Base-by-base conservation (phyloP, 1,140 invertebrate species). In the Steinernema feltiae region DNA sequence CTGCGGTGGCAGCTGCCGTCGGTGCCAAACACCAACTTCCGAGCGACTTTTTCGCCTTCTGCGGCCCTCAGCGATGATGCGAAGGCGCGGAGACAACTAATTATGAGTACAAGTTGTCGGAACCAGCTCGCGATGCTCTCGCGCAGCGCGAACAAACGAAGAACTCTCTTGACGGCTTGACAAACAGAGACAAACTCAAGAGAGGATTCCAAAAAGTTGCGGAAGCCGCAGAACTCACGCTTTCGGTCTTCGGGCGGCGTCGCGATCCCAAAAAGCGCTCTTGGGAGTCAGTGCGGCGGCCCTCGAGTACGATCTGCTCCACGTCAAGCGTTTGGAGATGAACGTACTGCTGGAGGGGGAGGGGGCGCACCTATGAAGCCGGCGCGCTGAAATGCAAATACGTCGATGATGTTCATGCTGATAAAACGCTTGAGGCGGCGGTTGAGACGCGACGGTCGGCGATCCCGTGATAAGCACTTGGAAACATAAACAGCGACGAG, bases 391-490 rank as follows among this genome's bases (percentile, higher is more conserved):
- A 63, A 63, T 27, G 53, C 53, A 63, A 63, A 63, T 63, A 63
- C 53, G 53, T 17, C 53, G 53, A 7, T 7, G 18, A 7, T 41
- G 7, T 63, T 27, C 53, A 63, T 17, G 53, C 53, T 63, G 53
- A 63, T 63, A 63, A 63, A 63, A 63, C 53, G 53, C 53, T 63
- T 63, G 53, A 63, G 24, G 53, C 24, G 24, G 53, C 53, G 53
- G 53, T 63, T 18, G 35, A 41, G 7, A 18, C 18, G 12, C 12
- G 7, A 7, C 12, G 53, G 3, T 7, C 12, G 24, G 24, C 15
- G 53, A 63, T 27, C 53, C n/a, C 53, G 53, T 63, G 53, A 63
- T 63, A 63, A 63, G 53, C 53, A 63, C 53, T 63, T 63, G 2
- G 53, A 63, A 63, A 63, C 24, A n/a, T n/a, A 63, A 63, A 63